Base-by-base conservation (phyloP, 2,113 vertebrate genomes). In the Natator depressus region DNA sequence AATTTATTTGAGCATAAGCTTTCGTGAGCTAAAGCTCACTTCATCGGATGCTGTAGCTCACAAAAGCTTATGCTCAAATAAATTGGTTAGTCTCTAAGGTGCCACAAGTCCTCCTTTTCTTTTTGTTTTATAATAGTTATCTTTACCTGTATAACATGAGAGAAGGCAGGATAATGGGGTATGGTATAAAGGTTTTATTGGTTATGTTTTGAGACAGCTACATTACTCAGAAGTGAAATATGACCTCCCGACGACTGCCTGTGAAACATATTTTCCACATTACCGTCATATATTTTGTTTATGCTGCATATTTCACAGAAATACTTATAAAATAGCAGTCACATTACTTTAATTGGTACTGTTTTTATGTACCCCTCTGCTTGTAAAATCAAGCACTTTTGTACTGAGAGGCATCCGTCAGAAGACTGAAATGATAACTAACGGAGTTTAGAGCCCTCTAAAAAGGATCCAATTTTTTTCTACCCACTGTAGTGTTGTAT, bases 331-430 rank as follows among this genome's bases (percentile, higher is more conserved):
- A 3, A 1, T 1, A 47, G 42, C 12, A 42, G 55, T 27, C 2
- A 4, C n/a, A 31, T 78, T 80, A 0, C 35, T 49, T 88, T 59
- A 16, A 38, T 54, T 54, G 62, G 47, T 51, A 4, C 13, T 94
- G 79, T 2, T 24, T 91, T 84, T 75, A 54, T 65, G 54, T 27
- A 19, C 11, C 24, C 46, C 3, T 17, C 50, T 87, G 20, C 38
- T 49, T 82, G 4, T 42, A 72, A 85, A 62, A 14, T 47, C 22
- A 6, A 0, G 0, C 31, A 4, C 69, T 38, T 38, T 86, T 72
- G 1, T 35, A n/a, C n/a, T 12, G 25, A 86, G 87, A 3, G 4
- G 5, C 31, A 4, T 54, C 42, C 91, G 54, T 49, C 49, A 20
- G 38, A 54, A 20, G 47, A 2, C 75, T 35, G 24, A 89, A 78